These are phyloP conservation scores for Zosterops japonicus DNA, from an alignment of 2,113 vertebrate species.

Conservation along the genomic window DNA sequence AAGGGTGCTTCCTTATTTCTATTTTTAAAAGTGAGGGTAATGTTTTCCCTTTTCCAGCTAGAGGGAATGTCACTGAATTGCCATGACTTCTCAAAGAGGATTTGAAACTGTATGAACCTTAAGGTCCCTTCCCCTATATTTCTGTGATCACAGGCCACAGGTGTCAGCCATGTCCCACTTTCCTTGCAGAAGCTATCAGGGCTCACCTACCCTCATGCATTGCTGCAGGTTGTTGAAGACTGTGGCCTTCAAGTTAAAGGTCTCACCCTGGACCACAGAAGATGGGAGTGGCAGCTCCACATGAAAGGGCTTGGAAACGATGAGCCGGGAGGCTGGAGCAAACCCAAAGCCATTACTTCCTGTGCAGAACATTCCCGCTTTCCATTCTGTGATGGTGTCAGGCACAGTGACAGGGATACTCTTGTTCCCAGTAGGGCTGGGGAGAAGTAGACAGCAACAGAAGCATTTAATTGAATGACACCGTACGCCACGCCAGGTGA, in stretches of 20 bases:
- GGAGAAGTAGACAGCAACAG: not conserved
- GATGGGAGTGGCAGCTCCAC: slow-evolving; percentile 83
- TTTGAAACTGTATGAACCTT: not conserved
- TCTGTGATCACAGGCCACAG: not conserved
- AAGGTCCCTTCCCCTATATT: not conserved
- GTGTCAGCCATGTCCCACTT: not conserved
- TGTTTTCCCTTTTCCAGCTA: not conserved
- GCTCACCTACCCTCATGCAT: slow-evolving; percentile 69
- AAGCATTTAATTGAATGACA: not conserved
- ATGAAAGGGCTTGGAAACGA: slow-evolving; percentile 85
- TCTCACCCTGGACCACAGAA: slow-evolving; percentile 83
- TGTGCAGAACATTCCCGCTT: slow-evolving; percentile 82
- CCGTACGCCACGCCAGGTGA: fast-evolving
- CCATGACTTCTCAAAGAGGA: not conserved
- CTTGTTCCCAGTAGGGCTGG: slow-evolving; percentile 56
- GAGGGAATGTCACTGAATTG: not conserved
- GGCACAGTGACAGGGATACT: slow-evolving; percentile 73
- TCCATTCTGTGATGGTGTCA: slow-evolving; percentile 85
- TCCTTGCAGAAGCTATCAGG: not conserved
- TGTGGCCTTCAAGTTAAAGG: slow-evolving; percentile 80
- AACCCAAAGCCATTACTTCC: slow-evolving; percentile 82
- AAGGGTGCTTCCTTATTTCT: not conserved
- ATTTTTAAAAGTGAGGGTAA: not conserved
- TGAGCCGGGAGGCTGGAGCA: slow-evolving; percentile 69
- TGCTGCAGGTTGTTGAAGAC: slow-evolving; percentile 79